These are phyloP conservation scores for Australoheros facetus DNA, from an alignment of 2,797 vertebrate species.

Conservation along the genomic window DNA sequence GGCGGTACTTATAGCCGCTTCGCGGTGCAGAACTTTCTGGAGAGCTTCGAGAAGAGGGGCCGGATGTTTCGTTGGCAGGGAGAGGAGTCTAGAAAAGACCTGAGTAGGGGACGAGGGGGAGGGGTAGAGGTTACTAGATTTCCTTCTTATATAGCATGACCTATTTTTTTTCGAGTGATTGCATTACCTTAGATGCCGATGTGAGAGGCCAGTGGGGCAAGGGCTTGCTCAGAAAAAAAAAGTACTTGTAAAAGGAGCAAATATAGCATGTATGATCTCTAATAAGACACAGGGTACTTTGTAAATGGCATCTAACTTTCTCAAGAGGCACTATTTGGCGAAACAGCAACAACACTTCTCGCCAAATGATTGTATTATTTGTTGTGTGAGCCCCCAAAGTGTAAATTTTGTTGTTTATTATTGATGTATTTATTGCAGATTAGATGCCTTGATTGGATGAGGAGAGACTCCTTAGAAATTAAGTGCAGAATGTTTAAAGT, in stretches of 20 bases:
- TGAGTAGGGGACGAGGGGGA: neutral
- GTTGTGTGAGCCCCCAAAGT: neutral
- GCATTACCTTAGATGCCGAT: neutral
- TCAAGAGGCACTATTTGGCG: neutral
- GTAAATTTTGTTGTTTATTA: neutral
- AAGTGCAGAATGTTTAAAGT: no score
- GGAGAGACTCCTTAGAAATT: no score
- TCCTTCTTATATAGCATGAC: neutral
- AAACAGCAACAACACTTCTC: neutral
- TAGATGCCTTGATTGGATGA: no score
- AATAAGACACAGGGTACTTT: neutral
- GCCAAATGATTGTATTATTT: neutral
- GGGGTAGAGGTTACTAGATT: neutral
- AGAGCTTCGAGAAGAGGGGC: slow-evolving; percentile 44
- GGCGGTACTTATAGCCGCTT: slow-evolving; percentile 59
- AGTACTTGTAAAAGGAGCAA: neutral
- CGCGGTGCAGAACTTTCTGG: slow-evolving; percentile 79
- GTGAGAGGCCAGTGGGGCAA: neutral
- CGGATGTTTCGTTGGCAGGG: slow-evolving; percentile 53
- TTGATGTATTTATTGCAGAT: neutral
- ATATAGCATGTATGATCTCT: neutral
- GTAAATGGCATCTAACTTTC: neutral
- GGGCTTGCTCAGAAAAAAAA: neutral
- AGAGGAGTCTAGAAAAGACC: slow-evolving; percentile 27
- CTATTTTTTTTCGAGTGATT: neutral